Conservation (phyloP, 2,888 invertebrate genomes). For the Bellardia bayeri region DNA sequence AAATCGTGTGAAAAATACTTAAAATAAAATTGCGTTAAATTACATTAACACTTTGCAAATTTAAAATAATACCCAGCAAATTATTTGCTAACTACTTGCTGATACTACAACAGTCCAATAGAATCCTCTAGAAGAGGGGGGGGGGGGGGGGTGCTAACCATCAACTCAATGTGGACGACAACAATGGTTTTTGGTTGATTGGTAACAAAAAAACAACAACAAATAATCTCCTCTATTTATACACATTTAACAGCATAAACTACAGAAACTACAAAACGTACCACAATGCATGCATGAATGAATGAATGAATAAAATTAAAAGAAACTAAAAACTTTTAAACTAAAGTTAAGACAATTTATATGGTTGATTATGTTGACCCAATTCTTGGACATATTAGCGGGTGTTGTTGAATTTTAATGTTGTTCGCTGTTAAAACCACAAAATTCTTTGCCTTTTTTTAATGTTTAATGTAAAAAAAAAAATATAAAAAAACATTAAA, state of each 20-base stretch:
- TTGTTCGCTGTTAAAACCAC: constrained; percentile 41
- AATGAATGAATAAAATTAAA: constrained; percentile 35
- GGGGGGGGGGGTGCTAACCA: neutral
- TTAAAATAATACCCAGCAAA: constrained; percentile 27
- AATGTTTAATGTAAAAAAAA: neutral
- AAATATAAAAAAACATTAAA: constrained; percentile 28
- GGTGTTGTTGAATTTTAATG: constrained; percentile 73
- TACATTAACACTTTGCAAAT: constrained; percentile 71
- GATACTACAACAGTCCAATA: neutral
- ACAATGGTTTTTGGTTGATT: constrained; percentile 54
- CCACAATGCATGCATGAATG: constrained; percentile 18
- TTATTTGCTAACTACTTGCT: constrained; percentile 41
- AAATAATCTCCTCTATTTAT: neutral
- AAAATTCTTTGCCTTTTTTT: constrained; percentile 35
- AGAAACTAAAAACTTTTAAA: constrained; percentile 35
- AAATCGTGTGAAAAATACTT: constrained; percentile 77
- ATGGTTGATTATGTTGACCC: constrained; percentile 76
- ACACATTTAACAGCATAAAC: constrained; percentile 16
- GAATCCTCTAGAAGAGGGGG: neutral
- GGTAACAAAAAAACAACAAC: constrained; percentile 15
- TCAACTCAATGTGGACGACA: neutral
- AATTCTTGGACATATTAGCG: constrained; percentile 78
- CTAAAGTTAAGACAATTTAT: constrained; percentile 64
- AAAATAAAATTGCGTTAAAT: constrained; percentile 74
- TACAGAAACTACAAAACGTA: neutral